These are phyloP conservation scores for Drosophila albomicans DNA, from an alignment of 1,140 invertebrate species.

Conservation along the genomic window DNA sequence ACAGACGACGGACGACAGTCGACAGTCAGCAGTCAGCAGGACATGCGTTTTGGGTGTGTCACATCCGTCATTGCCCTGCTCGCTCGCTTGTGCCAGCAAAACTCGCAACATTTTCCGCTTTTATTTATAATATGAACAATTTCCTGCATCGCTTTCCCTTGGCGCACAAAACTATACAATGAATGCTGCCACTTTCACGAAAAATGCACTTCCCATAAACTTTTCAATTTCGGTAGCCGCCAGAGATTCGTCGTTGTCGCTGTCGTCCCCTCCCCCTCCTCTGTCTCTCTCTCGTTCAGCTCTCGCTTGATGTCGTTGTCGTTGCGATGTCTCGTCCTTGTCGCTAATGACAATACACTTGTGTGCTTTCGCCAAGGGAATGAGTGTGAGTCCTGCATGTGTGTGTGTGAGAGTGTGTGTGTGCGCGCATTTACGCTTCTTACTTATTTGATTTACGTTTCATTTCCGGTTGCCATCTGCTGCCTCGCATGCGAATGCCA, in stretches of 20 bases:
- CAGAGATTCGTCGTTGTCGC: slow-evolving; percentile 57
- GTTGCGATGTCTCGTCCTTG: slow-evolving; percentile 60
- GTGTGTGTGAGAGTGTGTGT: slow-evolving; percentile 40
- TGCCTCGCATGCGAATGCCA: slow-evolving; percentile 75
- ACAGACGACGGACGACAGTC: slow-evolving; percentile 22
- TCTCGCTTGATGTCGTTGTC: slow-evolving; percentile 22
- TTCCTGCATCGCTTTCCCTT: slow-evolving; percentile 62
- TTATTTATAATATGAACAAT: slow-evolving; percentile 83
- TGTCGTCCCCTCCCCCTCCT: background rate
- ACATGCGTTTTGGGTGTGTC: slow-evolving; percentile 74
- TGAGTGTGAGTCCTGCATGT: slow-evolving; percentile 22
- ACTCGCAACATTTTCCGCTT: slow-evolving; percentile 77
- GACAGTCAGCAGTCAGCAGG: slow-evolving; percentile 28
- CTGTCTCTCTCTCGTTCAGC: too few relatives aligned
- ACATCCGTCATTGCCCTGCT: slow-evolving; percentile 75
- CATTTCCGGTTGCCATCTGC: slow-evolving; percentile 83
- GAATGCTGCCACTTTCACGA: slow-evolving; percentile 72
- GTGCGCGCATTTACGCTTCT: slow-evolving; percentile 74
- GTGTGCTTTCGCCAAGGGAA: slow-evolving; percentile 25
- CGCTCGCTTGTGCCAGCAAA: slow-evolving; percentile 52
- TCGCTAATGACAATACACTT: slow-evolving; percentile 82
- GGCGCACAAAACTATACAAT: slow-evolving; percentile 44
- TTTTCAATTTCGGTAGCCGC: slow-evolving; percentile 70
- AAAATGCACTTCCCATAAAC: slow-evolving; percentile 78
- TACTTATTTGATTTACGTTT: slow-evolving; percentile 84